Evolutionary conservation across 2,113 vertebrate genomes (phyloP).

Genomic region (Coracopsis vasa): DNA sequence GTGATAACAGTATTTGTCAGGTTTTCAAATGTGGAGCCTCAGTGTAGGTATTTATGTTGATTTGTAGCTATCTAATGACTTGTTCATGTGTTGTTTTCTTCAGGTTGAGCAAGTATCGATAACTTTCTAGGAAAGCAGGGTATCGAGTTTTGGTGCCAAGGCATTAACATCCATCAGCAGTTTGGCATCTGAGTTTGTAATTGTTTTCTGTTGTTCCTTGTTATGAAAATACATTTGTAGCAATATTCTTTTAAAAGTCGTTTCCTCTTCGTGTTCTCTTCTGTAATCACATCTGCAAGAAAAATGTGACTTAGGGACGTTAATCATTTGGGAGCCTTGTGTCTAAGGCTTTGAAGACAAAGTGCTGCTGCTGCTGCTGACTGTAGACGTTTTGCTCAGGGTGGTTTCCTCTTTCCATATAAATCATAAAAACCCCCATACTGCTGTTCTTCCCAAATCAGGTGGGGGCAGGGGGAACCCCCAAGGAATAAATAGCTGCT

Average conservation of each 20-base stretch:
- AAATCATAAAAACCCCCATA: conserved; percentile 1
- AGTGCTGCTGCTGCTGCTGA: conserved; percentile 50
- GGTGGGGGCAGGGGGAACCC: neutral
- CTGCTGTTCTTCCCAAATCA: conserved; percentile 11
- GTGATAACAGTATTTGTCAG: neutral
- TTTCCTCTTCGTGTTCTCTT: neutral
- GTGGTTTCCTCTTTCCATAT: conserved; percentile 48
- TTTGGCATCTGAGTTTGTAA: neutral
- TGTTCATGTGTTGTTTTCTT: neutral
- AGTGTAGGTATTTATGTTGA: neutral
- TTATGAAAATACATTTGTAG: neutral
- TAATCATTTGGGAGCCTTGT: conserved; percentile 42
- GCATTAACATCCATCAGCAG: neutral
- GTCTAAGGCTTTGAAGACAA: conserved; percentile 53
- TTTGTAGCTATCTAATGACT: neutral
- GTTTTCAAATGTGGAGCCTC: neutral
- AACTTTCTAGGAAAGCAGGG: neutral
- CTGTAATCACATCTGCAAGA: conserved; percentile 51
- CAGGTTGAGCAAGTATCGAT: neutral
- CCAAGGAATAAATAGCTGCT: neutral
- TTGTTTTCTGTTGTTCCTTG: neutral
- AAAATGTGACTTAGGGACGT: conserved; percentile 38
- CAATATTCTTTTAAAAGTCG: neutral
- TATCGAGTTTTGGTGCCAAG: neutral
- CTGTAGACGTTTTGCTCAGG: conserved; percentile 28